A percentile compares a stretch with the other conserved stretches of the same genome.
These are phyloP conservation scores for Pheosia gnoma DNA, from an alignment of 2,888 invertebrate species.

Conservation along the genomic window DNA sequence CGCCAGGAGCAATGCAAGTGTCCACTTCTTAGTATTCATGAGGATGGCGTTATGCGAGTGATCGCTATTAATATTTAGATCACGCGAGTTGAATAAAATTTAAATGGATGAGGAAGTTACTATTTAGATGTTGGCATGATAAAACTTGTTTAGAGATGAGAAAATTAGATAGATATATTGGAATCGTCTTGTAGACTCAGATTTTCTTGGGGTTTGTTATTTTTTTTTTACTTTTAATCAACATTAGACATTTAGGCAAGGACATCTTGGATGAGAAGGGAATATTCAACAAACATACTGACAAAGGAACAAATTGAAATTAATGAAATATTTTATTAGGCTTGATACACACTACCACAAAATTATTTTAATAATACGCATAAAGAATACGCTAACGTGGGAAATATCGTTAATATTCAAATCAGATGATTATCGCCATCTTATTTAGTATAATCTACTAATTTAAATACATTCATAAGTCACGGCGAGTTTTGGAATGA, in stretches of 20 bases:
- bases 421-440: slow-evolving; percentile 28
- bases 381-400: slow-evolving; percentile 27
- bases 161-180: slow-evolving; percentile 2
- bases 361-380: neutral
- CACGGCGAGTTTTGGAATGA: slow-evolving; percentile 22
- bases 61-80: slow-evolving; percentile 41
- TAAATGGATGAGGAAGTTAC: slow-evolving; percentile 31
- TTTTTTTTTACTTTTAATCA: no score
- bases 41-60: slow-evolving; percentile 56
- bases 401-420: slow-evolving; percentile 43
- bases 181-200: neutral
- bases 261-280: no score
- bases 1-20: slow-evolving; percentile 70
- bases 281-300: no score
- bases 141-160: slow-evolving; percentile 1
- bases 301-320: neutral
- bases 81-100: slow-evolving; percentile 37
- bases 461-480: slow-evolving; percentile 41
- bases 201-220: no score
- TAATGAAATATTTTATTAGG: neutral
- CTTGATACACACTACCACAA: neutral
- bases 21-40: slow-evolving; percentile 67
- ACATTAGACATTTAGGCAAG: no score
- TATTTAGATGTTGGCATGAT: neutral
- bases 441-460: slow-evolving; percentile 23